Evolutionary conservation across 2,113 vertebrate genomes (phyloP), one percentile per base, ranked within the genome.

Genomic region (Mus spicilegus): DNA sequence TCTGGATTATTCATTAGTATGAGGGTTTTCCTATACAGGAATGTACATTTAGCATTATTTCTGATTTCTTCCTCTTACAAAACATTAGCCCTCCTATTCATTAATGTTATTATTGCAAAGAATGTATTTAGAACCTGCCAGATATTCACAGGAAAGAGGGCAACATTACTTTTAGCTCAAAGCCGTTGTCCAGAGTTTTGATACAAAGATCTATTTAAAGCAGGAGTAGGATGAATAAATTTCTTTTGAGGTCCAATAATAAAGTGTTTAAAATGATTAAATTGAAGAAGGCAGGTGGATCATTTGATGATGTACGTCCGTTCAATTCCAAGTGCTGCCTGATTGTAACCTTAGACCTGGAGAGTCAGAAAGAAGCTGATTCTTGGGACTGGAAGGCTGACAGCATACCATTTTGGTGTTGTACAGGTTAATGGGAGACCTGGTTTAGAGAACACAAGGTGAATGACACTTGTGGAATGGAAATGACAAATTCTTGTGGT

Each of bases 51-150:
- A 42, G 22, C 24, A 77, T 72, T 1, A 54, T 49, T 16, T 54
- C 4, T 39, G 33, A 77, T 13, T n/a, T 87, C 46, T 75, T 6
- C 7, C 0, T 46, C 9, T 87, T 81, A 42, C 1, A 49, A 61
- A 6, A 14, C 13, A 33, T 58, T 89, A 84, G 33, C 20, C 5
- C n/a, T 12, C 26, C 0, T 7, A 13, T 46, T 7, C 10, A 11
- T 56, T 94, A 90, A 19, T 36, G 16, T 49, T 77, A 19, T 90
- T 84, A 73, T 49, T 89, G n/a, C 13, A 88, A 77, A 95, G 65
- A 17, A 8, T 39, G 30, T 87, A 36, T 75, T 3, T 12, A 77
- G 51, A 85, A 58, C 4, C 67, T 93, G n/a, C 26, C 65, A 20
- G 49, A 17, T 90, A 42, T 93, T 10, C 24, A 4, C 70, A 10